These are phyloP conservation scores for Circaetus cinerascens DNA, from an alignment of 2,113 vertebrate species.

Conservation along the genomic window DNA sequence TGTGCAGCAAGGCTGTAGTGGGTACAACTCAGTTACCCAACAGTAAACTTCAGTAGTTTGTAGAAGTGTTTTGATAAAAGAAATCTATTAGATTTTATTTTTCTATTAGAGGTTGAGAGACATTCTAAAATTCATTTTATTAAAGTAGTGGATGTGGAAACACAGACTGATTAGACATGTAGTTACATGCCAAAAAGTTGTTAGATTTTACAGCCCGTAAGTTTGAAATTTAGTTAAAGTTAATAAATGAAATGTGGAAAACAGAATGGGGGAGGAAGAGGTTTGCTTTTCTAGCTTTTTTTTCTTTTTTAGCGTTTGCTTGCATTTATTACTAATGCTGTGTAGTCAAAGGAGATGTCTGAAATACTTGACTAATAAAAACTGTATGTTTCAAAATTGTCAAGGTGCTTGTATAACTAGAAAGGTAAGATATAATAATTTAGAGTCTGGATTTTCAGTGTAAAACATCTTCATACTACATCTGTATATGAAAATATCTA, in stretches of 20 bases:
- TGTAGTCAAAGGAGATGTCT: neutral
- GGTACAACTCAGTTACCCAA: neutral
- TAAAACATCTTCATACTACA: neutral
- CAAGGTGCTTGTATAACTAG: neutral
- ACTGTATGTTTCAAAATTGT: neutral
- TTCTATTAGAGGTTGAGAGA: neutral
- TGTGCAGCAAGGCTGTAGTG: neutral
- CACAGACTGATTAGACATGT: neutral
- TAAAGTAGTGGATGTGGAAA: neutral
- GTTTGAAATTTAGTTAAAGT: neutral
- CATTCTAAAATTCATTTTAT: neutral
- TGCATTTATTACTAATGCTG: neutral
- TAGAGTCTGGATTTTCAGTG: neutral
- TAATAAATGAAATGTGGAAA: neutral
- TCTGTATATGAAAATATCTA: neutral
- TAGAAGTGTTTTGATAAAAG: neutral
- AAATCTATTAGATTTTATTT: neutral
- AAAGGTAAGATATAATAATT: neutral
- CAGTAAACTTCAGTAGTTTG: neutral
- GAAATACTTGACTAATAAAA: neutral
- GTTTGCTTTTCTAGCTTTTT: neutral
- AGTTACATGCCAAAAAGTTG: neutral
- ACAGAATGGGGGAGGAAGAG: neutral
- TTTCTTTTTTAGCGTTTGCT: neutral
- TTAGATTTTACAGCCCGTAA: neutral